Percentiles rank a stretch among this genome's conserved stretches.
These are phyloP conservation scores for Venturia canescens DNA, from an alignment of 1,140 invertebrate species.

Conservation along the genomic window DNA sequence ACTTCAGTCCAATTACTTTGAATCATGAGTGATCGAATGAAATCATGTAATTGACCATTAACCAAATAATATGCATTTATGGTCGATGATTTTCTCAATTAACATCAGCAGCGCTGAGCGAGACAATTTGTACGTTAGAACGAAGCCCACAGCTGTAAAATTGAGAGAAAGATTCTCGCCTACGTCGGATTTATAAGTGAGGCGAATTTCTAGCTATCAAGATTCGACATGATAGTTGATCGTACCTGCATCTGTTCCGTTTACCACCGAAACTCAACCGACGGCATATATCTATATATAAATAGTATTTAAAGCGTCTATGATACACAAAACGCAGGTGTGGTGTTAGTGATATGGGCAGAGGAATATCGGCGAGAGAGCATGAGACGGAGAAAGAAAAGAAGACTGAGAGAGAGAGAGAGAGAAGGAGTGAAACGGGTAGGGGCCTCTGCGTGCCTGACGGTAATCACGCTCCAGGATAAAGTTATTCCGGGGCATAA, in stretches of 20 bases:
- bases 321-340: constrained; percentile 8
- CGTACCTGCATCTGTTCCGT: background rate
- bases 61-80: too few relatives aligned
- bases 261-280: constrained; percentile 8
- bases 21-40: too few relatives aligned
- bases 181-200: constrained; percentile 44
- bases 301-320: background rate
- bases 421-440: constrained; percentile 59
- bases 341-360: constrained; percentile 23
- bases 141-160: too few relatives aligned
- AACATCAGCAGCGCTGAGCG: too few relatives aligned
- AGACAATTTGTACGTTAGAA: too few relatives aligned
- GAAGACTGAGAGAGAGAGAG: constrained; percentile 15
- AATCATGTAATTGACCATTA: too few relatives aligned
- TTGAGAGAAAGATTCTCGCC: constrained; percentile 40
- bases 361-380: background rate
- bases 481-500: constrained; percentile 76
- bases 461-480: constrained; percentile 74
- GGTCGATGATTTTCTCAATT: too few relatives aligned
- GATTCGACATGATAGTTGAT: constrained; percentile 43
- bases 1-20: too few relatives aligned
- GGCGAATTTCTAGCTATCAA: constrained; percentile 19
- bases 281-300: constrained; percentile 1
- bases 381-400: constrained; percentile 39
- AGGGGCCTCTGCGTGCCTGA: constrained; percentile 69